These are phyloP conservation scores for Chiloscyllium punctatum DNA, from an alignment of 2,797 vertebrate genomes.

Conservation along the genomic window DNA sequence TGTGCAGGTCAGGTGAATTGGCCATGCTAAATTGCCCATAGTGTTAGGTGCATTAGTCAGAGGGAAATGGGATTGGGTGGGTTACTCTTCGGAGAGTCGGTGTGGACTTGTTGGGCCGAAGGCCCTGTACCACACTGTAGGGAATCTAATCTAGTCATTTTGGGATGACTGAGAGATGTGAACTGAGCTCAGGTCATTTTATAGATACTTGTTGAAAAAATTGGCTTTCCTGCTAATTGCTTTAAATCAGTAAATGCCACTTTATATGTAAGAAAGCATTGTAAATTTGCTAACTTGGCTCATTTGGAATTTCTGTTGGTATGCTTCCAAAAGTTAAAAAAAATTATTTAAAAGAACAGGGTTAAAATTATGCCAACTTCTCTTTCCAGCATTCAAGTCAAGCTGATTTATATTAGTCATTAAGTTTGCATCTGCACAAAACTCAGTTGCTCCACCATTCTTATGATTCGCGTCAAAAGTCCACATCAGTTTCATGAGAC, in stretches of 20 bases:
- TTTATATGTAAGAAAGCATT: not conserved
- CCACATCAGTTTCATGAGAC: not conserved
- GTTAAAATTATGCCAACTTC: conserved; percentile 11
- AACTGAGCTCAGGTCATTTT: not conserved
- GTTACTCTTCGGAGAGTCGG: too few species aligned
- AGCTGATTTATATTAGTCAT: not conserved
- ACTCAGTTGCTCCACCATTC: not conserved
- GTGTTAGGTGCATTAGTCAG: too few species aligned
- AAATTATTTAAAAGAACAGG: not conserved
- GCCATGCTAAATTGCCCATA: too few species aligned
- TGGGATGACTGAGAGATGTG: not conserved
- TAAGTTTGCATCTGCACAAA: conserved; percentile 18
- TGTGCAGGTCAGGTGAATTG: too few species aligned
- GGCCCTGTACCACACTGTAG: too few species aligned
- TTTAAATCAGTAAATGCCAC: not conserved
- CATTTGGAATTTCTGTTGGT: not conserved
- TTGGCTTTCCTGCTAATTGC: not conserved
- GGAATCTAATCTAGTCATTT: not conserved
- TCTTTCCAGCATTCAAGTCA: not conserved
- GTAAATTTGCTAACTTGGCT: not conserved
- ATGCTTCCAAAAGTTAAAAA: not conserved
- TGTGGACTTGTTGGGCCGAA: too few species aligned
- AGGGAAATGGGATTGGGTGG: too few species aligned
- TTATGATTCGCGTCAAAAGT: not conserved
- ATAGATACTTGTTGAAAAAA: not conserved